Evolutionary conservation across 1,140 invertebrate species (phyloP).

Genomic region (Hyphantria cunea): DNA sequence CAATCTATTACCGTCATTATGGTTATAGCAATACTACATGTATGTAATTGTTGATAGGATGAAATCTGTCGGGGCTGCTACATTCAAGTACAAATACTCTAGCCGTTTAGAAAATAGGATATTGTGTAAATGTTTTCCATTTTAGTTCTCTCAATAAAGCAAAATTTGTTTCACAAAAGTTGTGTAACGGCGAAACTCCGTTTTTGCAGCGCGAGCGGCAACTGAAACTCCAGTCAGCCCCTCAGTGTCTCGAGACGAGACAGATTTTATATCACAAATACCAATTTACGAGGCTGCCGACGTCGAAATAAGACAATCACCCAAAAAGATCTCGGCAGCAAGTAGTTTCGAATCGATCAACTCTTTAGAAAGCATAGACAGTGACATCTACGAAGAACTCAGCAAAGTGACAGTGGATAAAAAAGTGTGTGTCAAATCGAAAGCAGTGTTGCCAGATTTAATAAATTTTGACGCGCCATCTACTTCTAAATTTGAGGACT

Average conservation of each 20-base stretch:
- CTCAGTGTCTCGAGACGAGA: slow-evolving; percentile 32
- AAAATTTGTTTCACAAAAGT: no score
- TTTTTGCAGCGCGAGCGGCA: slow-evolving; percentile 39
- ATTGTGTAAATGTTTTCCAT: no score
- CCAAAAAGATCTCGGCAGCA: slow-evolving; percentile 41
- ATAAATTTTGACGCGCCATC: slow-evolving; percentile 69
- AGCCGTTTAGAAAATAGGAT: no score
- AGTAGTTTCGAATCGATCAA: slow-evolving; percentile 64
- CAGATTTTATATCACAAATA: slow-evolving; percentile 64
- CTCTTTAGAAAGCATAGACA: slow-evolving; percentile 61
- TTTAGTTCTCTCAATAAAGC: no score
- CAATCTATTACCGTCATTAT: no score
- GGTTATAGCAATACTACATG: no score
- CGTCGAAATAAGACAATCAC: slow-evolving; percentile 58
- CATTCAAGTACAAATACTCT: no score
- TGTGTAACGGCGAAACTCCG: no score
- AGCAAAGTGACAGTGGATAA: slow-evolving; percentile 56
- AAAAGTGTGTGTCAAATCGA: slow-evolving; percentile 49
- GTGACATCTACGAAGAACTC: slow-evolving; percentile 64
- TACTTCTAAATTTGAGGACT: slow-evolving; percentile 64
- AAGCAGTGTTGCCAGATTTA: slow-evolving; percentile 64
- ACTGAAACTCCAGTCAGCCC: slow-evolving; percentile 12
- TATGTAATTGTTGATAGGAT: no score
- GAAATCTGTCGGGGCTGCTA: no score
- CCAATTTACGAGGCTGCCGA: slow-evolving; percentile 68